phyloP scores from a whole-genome alignment of 1,140 invertebrate species.

The Pentalonia nigronervosa region DNA sequence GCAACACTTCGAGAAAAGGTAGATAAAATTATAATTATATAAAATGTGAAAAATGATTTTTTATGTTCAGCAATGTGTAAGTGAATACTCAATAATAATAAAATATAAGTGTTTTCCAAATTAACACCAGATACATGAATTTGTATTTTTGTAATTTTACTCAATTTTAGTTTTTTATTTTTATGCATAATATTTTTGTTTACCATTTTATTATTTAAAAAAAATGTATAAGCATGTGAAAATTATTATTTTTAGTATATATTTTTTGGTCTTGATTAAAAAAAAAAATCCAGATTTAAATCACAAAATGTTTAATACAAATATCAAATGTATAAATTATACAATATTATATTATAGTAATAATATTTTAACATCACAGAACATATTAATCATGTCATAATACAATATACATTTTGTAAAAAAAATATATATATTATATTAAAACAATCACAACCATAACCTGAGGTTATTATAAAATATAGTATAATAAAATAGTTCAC shows the following conservation, averaged over 20 bases:
- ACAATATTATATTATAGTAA: neutral
- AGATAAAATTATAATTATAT: neutral
- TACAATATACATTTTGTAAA: slow-evolving; percentile 34
- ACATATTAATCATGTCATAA: slow-evolving; percentile 17
- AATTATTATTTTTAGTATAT: no score
- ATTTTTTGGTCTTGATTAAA: no score
- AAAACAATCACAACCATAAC: slow-evolving; percentile 48
- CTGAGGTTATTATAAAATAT: slow-evolving; percentile 28
- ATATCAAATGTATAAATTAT: neutral
- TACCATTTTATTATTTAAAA: neutral
- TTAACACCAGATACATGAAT: neutral
- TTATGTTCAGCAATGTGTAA: neutral
- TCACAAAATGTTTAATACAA: slow-evolving; percentile 34
- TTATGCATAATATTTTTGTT: neutral
- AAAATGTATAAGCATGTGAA: no score
- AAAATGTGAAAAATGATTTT: neutral
- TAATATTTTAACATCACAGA: slow-evolving; percentile 47
- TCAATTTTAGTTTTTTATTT: no score
- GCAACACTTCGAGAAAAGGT: neutral
- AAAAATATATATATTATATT: slow-evolving; percentile 37
- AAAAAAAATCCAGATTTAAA: neutral
- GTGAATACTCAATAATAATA: neutral
- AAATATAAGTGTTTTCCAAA: neutral
- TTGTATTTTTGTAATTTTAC: neutral
- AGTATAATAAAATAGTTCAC: slow-evolving; percentile 19